Evolutionary conservation across 1,140 invertebrate species (phyloP).

Genomic region (Procambarus clarkii): DNA sequence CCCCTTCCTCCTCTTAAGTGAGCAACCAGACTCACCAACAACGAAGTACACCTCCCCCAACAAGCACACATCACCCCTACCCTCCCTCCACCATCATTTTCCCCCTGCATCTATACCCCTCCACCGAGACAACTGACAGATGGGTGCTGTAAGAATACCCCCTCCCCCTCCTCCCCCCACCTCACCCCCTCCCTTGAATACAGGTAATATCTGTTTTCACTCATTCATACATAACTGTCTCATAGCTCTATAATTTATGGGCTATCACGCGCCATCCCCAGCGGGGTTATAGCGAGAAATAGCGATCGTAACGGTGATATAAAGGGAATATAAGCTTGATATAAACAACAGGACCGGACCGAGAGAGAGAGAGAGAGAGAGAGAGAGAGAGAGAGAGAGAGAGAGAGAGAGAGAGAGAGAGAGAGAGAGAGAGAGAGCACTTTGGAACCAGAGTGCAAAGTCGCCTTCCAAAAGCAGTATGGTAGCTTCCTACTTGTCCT

Average conservation of each 20-base stretch:
- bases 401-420: no score
- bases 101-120: not conserved
- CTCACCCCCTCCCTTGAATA: not conserved
- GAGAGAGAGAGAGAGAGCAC: not conserved
- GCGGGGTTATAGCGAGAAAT: conserved; percentile 51
- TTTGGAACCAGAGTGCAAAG: not conserved
- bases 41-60: not conserved
- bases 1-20: no score
- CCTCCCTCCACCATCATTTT: not conserved
- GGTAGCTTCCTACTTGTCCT: no score
- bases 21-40: no score
- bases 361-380: no score
- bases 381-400: no score
- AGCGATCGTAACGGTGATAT: conserved; percentile 59
- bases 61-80: not conserved
- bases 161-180: not conserved
- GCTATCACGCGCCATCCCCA: conserved; percentile 58
- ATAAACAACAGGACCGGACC: not conserved
- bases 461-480: not conserved
- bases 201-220: conserved; percentile 43
- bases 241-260: conserved; percentile 54
- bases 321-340: conserved; percentile 44
- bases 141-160: not conserved
- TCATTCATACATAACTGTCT: conserved; percentile 60
- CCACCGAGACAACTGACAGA: not conserved